A percentile compares a stretch with the other conserved stretches of the same genome.
Conservation (phyloP, 2,113 vertebrate species). For the Mobula hypostoma region DNA sequence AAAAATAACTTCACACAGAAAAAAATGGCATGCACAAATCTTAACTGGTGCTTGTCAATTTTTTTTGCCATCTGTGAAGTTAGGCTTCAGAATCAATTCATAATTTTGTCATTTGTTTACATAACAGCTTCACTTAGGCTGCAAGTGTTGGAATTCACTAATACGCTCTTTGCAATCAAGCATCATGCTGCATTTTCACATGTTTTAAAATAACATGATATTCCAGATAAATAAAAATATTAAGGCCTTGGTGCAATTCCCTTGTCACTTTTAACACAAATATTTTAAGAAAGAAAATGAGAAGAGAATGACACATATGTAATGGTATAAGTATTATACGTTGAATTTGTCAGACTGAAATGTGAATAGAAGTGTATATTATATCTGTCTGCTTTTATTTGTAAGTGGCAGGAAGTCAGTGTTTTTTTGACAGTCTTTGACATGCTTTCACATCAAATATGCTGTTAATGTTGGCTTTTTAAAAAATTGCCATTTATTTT, state of each 20-base stretch:
- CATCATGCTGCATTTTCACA: not conserved
- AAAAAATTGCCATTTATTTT: not conserved
- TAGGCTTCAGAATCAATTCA: not conserved
- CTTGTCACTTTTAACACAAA: slow-evolving; percentile 8
- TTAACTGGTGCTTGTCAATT: not conserved
- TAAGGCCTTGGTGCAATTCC: not conserved
- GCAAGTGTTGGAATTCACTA: not conserved
- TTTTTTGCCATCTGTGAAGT: slow-evolving; percentile 11
- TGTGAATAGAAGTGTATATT: slow-evolving; percentile 23
- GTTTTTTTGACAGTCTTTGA: slow-evolving; percentile 20
- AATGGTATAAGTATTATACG: slow-evolving; percentile 11
- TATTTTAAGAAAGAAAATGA: not conserved
- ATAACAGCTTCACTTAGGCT: not conserved
- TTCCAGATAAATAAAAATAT: not conserved
- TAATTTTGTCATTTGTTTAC: slow-evolving; percentile 13
- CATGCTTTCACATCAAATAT: slow-evolving; percentile 10
- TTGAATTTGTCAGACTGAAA: not conserved
- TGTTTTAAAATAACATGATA: not conserved
- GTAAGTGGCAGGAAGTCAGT: slow-evolving; percentile 25
- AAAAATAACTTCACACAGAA: not conserved
- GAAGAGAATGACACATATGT: slow-evolving; percentile 9
- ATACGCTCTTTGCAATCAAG: not conserved
- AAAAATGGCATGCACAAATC: not conserved
- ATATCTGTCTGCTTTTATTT: not conserved
- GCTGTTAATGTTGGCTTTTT: slow-evolving; percentile 1